Conservation (phyloP, 2,113 vertebrate genomes). For the Melanocharis versteri region DNA sequence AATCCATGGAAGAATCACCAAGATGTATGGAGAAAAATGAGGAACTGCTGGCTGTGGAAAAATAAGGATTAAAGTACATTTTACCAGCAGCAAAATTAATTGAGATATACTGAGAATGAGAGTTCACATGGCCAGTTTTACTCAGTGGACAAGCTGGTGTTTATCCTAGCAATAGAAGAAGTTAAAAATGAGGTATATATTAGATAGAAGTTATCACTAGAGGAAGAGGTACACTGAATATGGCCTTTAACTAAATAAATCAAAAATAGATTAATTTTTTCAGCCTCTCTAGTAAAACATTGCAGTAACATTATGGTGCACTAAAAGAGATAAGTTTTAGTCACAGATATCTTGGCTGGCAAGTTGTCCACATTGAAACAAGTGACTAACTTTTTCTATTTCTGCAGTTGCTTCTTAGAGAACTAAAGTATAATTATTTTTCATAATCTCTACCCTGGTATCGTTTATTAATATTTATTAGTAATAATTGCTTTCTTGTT, state of each 20-base stretch:
- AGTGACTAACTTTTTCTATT: background rate
- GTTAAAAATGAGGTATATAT: background rate
- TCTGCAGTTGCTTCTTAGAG: background rate
- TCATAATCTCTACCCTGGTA: background rate
- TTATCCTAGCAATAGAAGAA: background rate
- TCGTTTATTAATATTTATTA: conserved; percentile 1
- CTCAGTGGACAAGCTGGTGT: background rate
- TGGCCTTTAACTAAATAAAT: conserved; percentile 10
- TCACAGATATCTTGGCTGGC: background rate
- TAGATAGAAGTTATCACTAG: background rate
- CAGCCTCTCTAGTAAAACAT: background rate
- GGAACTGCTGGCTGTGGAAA: background rate
- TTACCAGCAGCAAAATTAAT: background rate
- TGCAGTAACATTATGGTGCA: background rate
- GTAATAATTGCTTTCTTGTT: conserved; percentile 23
- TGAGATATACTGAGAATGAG: background rate
- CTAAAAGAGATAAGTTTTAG: background rate
- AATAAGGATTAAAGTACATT: background rate
- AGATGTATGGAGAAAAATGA: background rate
- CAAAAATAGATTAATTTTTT: background rate
- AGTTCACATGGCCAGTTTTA: background rate
- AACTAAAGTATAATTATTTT: background rate
- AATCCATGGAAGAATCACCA: background rate
- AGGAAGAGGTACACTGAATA: background rate
- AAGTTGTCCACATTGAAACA: background rate